A percentile compares a stretch with the other conserved stretches of the same genome.
phyloP scores from a whole-genome alignment of 2,888 invertebrate species.

The Conchocele bisecta region DNA sequence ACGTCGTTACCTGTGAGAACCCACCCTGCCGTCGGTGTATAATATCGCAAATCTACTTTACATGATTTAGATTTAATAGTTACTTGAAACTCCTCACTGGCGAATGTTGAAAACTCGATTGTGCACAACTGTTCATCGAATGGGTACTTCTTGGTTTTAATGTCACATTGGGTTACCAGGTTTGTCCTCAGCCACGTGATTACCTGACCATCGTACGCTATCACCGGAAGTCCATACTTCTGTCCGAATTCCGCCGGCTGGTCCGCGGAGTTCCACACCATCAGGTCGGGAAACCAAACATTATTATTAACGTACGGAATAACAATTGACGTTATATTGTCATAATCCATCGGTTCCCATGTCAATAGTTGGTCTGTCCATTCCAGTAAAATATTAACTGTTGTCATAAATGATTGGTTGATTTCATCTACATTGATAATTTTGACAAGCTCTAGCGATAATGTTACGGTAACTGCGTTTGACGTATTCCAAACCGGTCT shows the following conservation, averaged over 20 bases:
- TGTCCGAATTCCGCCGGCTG: constrained; percentile 28
- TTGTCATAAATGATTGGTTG: constrained; percentile 27
- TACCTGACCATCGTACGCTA: constrained; percentile 16
- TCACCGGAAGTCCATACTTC: constrained; percentile 2
- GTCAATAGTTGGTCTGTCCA: constrained; percentile 37
- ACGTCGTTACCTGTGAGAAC: constrained; percentile 16
- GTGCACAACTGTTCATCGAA: constrained; percentile 36
- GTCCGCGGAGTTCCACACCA: constrained; percentile 25
- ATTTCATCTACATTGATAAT: constrained; percentile 36
- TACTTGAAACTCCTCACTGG: constrained; percentile 15
- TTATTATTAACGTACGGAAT: constrained; percentile 18
- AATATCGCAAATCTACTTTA: not conserved
- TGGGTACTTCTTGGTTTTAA: constrained; percentile 37
- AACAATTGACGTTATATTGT: constrained; percentile 8
- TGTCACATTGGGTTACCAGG: constrained; percentile 37
- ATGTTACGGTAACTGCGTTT: not conserved
- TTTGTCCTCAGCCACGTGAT: constrained; percentile 23
- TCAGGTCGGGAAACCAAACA: constrained; percentile 38
- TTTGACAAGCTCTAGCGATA: constrained; percentile 18
- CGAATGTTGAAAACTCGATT: constrained; percentile 19
- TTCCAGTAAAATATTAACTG: constrained; percentile 12
- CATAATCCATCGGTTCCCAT: constrained; percentile 27
- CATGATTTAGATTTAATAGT: not conserved
- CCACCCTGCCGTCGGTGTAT: constrained; percentile 29
- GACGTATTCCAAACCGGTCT: constrained; percentile 8